A percentile compares a stretch with the other conserved stretches of the same genome.
Evolutionary conservation across 2,797 vertebrate species (phyloP).

Genomic region (Sebastes hubbsi): DNA sequence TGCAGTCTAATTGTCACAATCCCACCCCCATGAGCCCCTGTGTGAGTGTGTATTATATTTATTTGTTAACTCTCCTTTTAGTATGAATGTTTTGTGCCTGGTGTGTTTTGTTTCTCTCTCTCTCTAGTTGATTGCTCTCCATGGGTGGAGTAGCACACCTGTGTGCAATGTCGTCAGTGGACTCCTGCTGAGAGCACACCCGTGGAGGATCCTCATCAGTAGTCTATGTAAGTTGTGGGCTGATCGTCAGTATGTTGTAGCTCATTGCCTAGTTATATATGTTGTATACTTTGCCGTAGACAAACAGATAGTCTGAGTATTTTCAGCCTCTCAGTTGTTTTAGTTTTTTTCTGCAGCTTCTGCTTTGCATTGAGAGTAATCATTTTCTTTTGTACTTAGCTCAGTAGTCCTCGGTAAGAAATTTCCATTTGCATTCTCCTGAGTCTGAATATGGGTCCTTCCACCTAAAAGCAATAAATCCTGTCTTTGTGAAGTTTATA

Average conservation of each 20-base stretch:
- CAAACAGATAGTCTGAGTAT: background rate
- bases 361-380: background rate
- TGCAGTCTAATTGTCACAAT: background rate
- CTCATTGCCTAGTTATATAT: background rate
- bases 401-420: background rate
- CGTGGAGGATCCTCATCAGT: background rate
- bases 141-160: background rate
- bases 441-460: background rate
- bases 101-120: no score
- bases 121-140: background rate
- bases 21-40: no score
- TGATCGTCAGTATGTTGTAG: background rate
- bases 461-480: background rate
- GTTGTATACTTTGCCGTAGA: background rate
- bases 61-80: no score
- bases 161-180: background rate
- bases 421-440: background rate
- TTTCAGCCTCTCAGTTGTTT: background rate
- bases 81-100: no score
- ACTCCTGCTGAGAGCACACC: background rate
- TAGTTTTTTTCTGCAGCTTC: background rate
- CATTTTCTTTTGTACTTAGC: background rate
- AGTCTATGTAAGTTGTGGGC: background rate
- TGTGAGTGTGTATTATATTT: no score
- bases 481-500: background rate